Conservation (phyloP, 2,113 vertebrate genomes). For the Barnardius zonarius region DNA sequence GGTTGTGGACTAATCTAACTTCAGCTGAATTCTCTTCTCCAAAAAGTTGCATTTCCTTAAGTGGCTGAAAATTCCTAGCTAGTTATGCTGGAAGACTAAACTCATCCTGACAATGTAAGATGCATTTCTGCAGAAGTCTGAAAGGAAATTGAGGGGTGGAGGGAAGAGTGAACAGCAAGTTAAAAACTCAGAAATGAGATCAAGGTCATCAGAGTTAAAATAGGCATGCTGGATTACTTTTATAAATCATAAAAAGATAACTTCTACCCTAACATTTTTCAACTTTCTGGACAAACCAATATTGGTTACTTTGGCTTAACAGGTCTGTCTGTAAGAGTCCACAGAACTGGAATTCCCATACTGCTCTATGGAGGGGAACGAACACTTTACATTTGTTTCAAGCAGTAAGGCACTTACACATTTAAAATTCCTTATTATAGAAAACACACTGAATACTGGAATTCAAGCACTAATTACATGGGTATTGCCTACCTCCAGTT, state of each 20-base stretch:
- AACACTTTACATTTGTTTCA: conserved; percentile 1
- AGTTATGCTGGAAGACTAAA: not conserved
- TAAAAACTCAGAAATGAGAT: not conserved
- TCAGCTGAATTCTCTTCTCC: not conserved
- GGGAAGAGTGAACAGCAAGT: not conserved
- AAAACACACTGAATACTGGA: conserved; percentile 53
- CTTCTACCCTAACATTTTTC: not conserved
- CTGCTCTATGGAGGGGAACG: conserved; percentile 19
- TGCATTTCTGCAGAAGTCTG: not conserved
- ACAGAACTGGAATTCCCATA: conserved; percentile 33
- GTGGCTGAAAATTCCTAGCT: not conserved
- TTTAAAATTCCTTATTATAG: conserved; percentile 1
- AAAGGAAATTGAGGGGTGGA: not conserved
- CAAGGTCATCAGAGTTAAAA: not conserved
- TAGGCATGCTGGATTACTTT: not conserved
- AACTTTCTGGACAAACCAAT: not conserved
- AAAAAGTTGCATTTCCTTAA: not conserved
- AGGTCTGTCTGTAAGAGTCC: not conserved
- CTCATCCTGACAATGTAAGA: not conserved
- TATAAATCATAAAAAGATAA: not conserved
- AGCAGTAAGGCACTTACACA: conserved; percentile 75
- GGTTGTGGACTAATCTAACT: not conserved
- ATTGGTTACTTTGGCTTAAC: not conserved
- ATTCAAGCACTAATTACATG: not conserved
- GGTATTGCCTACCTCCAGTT: not conserved